A percentile compares a stretch with the other conserved stretches of the same genome.
phyloP scores from a whole-genome alignment of 2,113 vertebrate species.

The Phalacrocorax carbo region DNA sequence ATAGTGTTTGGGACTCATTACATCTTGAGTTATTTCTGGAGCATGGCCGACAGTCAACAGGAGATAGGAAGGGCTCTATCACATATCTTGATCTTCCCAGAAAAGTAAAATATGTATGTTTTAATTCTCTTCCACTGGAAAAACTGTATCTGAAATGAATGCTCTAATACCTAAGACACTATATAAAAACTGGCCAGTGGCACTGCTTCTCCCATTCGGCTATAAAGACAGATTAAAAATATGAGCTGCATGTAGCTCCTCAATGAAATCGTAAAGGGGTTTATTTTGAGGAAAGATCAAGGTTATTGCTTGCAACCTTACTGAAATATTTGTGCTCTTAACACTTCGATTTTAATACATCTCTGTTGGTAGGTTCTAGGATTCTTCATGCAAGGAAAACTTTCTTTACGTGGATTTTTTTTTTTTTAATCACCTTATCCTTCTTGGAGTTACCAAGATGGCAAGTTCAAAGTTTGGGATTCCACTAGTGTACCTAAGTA shows the following conservation, averaged over 20 bases:
- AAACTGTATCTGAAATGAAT: not conserved
- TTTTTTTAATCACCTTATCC: not conserved
- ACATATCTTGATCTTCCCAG: not conserved
- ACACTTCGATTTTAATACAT: not conserved
- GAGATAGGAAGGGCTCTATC: not conserved
- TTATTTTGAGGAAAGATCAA: not conserved
- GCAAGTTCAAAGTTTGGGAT: not conserved
- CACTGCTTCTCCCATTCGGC: not conserved
- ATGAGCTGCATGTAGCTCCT: not conserved
- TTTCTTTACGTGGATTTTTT: not conserved
- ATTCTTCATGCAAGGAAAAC: not conserved
- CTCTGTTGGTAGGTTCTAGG: not conserved
- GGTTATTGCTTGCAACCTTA: not conserved
- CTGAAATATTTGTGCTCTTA: not conserved
- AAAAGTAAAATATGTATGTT: not conserved
- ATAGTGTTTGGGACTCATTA: not conserved
- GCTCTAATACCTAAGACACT: not conserved
- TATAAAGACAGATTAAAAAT: not conserved
- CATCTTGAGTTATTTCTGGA: not conserved
- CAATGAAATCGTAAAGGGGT: not conserved
- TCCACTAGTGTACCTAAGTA: not conserved
- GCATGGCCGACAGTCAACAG: accelerated
- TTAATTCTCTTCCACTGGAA: not conserved
- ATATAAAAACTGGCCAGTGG: not conserved
- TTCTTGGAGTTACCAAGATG: not conserved